A percentile compares a stretch with the other conserved stretches of the same genome.
phyloP scores from a whole-genome alignment of 2,888 invertebrate species.

The Coenonympha arcania region DNA sequence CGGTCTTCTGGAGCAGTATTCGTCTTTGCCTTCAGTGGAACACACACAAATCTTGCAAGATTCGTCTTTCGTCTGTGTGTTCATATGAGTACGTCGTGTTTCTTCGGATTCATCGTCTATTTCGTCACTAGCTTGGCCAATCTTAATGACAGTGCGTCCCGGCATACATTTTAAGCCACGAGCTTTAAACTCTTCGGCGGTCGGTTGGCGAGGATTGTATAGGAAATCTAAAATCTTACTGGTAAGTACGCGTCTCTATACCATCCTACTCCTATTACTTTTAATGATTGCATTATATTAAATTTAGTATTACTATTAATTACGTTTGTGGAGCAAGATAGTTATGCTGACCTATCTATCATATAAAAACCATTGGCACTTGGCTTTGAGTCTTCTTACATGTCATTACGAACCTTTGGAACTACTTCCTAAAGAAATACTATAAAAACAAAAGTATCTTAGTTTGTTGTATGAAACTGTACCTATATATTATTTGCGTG shows the following conservation, averaged over 20 bases:
- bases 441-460: too few species aligned
- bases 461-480: too few species aligned
- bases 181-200: slow-evolving; percentile 26
- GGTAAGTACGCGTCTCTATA: neutral
- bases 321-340: too few species aligned
- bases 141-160: slow-evolving; percentile 49
- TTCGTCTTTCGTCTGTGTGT: slow-evolving; percentile 36
- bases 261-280: too few species aligned
- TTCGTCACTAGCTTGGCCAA: slow-evolving; percentile 22
- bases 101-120: slow-evolving; percentile 2
- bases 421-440: too few species aligned
- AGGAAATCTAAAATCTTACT: slow-evolving; percentile 45
- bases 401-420: too few species aligned
- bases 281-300: too few species aligned
- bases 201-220: slow-evolving; percentile 39
- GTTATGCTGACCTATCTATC: too few species aligned
- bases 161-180: slow-evolving; percentile 46
- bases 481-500: too few species aligned
- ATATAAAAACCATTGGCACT: too few species aligned
- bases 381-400: too few species aligned
- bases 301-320: too few species aligned
- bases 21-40: slow-evolving; percentile 46
- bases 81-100: slow-evolving; percentile 43
- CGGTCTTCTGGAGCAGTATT: slow-evolving; percentile 51
- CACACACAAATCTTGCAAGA: slow-evolving; percentile 54